Percentiles rank a stretch among this genome's conserved stretches.
phyloP scores from a whole-genome alignment of 2,797 vertebrate species.

The Glyptemys insculpta region DNA sequence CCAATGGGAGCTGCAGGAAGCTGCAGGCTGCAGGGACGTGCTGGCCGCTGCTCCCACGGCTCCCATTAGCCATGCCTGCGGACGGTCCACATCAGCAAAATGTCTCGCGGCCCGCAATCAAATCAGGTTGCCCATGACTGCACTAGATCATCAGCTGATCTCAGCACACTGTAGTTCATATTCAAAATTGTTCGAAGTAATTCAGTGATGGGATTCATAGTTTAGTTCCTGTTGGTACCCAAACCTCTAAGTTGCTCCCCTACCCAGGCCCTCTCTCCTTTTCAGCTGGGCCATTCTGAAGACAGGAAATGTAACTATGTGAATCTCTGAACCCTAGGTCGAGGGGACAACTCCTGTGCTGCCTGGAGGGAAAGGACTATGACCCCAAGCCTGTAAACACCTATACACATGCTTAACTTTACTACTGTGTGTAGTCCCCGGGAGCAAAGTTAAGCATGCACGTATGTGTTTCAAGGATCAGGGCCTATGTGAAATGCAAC shows the following conservation, averaged over 20 bases:
- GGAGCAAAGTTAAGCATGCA: background rate
- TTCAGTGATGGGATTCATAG: background rate
- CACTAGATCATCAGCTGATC: background rate
- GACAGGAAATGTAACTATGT: background rate
- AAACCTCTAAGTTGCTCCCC: background rate
- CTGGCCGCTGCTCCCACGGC: too few relatives aligned
- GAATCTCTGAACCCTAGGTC: background rate
- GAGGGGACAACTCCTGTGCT: background rate
- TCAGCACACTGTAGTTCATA: background rate
- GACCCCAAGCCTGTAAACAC: background rate
- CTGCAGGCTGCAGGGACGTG: too few relatives aligned
- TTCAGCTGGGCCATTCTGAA: background rate
- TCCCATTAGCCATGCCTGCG: too few relatives aligned
- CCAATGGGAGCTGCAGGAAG: too few relatives aligned
- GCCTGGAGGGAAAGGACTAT: background rate
- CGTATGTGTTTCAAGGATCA: background rate
- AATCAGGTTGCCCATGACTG: too few relatives aligned
- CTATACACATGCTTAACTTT: background rate
- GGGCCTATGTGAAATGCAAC: background rate
- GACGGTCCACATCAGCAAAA: too few relatives aligned
- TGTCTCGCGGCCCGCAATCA: too few relatives aligned
- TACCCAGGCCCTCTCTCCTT: background rate
- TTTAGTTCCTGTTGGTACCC: background rate
- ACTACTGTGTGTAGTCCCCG: background rate
- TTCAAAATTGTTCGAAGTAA: background rate